Evolutionary conservation across 2,797 vertebrate species (phyloP), one percentile per base, ranked within the genome.

Genomic region (Gephyroberyx darwinii): DNA sequence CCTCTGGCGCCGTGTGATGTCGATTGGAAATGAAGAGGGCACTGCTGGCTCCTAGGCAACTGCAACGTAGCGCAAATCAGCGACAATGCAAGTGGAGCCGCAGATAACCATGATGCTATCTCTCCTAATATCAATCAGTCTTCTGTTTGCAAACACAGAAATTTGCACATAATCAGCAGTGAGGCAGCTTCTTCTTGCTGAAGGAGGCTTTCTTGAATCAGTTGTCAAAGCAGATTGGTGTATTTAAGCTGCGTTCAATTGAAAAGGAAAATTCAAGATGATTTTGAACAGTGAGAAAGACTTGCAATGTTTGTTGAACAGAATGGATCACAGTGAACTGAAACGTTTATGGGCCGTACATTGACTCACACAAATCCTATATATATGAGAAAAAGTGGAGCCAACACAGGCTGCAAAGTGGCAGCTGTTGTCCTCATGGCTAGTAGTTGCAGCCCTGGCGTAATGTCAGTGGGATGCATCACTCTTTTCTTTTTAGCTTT

Each of bases 41-140:
- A 52, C 78, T 20, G 16, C 43, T 33, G 78, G 88, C 84, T 85
- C 84, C 85, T 47, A 87, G 85, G 90, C 89, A 89, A 90, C 88
- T 77, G 79, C 76, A 59, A 62, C 48, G n/a, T 50, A 48, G 45
- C 17, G 35, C 71, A 77, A 73, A 81, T 69, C 59, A 55, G 68
- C 65, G 70, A 53, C 82, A 71, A 60, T 26, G 65, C 63, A 70
- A 76, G 69, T 69, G 53, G 69, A 54, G 58, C 63, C n/a, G 33
- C 68, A 65, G 69, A 82, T 61, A 83, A 84, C 7, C 19, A 22
- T 8, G 60, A 88, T 84, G 78, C 67, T 68, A 47, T 68, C 58
- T 68, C 55, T 66, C n/a, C 55, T 64, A 55, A 72, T 70, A 76
- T 72, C 64, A 65, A 75, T 82, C 71, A 72, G 63, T 39, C 26